Conservation (phyloP, 2,888 invertebrate species). For the Eupelmus urozonus region DNA sequence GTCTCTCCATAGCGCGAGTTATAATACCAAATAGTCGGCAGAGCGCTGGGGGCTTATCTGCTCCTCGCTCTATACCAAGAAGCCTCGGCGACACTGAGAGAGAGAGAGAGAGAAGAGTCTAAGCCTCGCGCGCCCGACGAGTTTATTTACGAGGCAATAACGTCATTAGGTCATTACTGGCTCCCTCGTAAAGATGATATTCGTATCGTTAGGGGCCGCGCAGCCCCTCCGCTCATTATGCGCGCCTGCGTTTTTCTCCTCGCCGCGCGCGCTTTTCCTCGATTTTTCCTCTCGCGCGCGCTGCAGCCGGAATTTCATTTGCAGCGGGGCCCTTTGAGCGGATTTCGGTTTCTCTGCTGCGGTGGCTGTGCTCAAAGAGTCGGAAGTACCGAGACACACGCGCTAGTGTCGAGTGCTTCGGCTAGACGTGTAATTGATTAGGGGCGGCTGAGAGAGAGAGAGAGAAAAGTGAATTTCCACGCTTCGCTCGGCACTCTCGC, state of each 20-base stretch:
- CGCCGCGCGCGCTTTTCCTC: not conserved
- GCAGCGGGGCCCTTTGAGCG: not conserved
- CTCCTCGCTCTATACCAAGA: slow-evolving; percentile 31
- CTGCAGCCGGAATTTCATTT: slow-evolving; percentile 21
- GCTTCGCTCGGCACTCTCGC: too few relatives aligned
- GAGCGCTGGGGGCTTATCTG: too few relatives aligned
- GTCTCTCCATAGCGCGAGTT: too few relatives aligned
- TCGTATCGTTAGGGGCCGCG: slow-evolving; percentile 4
- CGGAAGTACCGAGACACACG: not conserved
- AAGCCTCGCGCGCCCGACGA: not conserved
- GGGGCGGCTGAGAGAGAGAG: not conserved
- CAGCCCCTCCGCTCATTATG: too few relatives aligned
- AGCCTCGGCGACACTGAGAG: not conserved
- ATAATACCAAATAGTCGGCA: too few relatives aligned
- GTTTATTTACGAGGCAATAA: slow-evolving; percentile 51
- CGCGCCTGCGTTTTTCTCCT: too few relatives aligned
- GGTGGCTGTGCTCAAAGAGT: slow-evolving; percentile 13
- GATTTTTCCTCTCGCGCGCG: not conserved
- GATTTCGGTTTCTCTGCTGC: slow-evolving; percentile 4
- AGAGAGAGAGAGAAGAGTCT: not conserved
- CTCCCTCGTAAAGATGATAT: slow-evolving; percentile 33
- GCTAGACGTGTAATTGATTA: slow-evolving; percentile 38
- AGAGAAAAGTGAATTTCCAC: slow-evolving; percentile 31
- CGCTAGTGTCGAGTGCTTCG: slow-evolving; percentile 12
- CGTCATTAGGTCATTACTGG: slow-evolving; percentile 45